These are phyloP conservation scores for Gymnorhina tibicen DNA, from an alignment of 2,113 vertebrate genomes.

Conservation along the genomic window DNA sequence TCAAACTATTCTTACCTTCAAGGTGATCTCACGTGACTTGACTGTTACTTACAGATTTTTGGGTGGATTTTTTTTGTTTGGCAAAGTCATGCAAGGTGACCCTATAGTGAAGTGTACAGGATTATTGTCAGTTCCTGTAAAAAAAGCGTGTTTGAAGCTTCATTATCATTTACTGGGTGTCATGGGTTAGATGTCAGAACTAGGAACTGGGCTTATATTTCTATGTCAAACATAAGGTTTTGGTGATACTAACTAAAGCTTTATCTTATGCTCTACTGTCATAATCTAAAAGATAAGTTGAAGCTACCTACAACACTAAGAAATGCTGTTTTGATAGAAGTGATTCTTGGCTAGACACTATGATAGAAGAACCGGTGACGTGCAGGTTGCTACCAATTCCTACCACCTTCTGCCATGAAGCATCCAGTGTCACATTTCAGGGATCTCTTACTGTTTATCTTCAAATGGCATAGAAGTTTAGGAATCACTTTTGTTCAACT, in stretches of 20 bases:
- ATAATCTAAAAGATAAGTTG: not conserved
- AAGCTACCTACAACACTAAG: not conserved
- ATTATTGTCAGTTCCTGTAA: not conserved
- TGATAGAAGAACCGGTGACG: rapidly evolving
- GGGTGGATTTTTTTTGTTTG: not conserved
- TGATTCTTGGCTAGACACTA: not conserved
- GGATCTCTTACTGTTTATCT: not conserved
- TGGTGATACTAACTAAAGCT: not conserved
- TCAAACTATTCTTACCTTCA: not conserved
- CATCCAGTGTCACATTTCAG: not conserved
- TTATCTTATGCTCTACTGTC: not conserved
- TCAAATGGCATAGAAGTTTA: not conserved
- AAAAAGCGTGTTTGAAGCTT: not conserved
- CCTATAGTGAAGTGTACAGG: not conserved
- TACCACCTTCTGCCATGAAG: not conserved
- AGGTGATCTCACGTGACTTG: not conserved
- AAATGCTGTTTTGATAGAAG: not conserved
- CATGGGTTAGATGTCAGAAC: not conserved
- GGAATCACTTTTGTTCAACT: not conserved
- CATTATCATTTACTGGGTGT: not conserved
- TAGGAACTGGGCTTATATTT: not conserved
- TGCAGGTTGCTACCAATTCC: not conserved
- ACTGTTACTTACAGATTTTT: not conserved
- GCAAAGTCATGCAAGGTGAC: not conserved
- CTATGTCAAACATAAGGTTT: not conserved